Conservation (phyloP, 2,113 vertebrate species). For the Anarhynchus alexandrinus region DNA sequence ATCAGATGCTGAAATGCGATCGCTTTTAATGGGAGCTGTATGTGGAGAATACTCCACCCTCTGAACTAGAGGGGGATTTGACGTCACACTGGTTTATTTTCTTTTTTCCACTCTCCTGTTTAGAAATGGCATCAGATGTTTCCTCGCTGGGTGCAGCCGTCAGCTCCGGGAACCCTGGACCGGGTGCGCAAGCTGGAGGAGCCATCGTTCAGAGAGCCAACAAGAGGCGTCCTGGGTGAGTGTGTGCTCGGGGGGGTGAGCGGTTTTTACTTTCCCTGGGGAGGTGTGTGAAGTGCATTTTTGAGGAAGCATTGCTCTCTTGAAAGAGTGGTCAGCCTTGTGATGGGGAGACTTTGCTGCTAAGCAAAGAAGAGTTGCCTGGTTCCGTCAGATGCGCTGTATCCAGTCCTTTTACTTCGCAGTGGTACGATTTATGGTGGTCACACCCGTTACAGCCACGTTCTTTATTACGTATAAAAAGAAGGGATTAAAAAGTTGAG, state of each 20-base stretch:
- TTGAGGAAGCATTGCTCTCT: not conserved
- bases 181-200: slow-evolving; percentile 65
- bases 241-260: not conserved
- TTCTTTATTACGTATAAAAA: not conserved
- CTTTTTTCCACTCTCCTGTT: not conserved
- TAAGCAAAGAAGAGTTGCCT: not conserved
- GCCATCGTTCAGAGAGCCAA: slow-evolving; percentile 77
- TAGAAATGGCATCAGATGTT: slow-evolving; percentile 87
- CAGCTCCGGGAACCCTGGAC: slow-evolving; percentile 71
- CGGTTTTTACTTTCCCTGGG: rapidly evolving
- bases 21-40: not conserved
- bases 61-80: not conserved
- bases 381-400: not conserved
- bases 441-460: rapidly evolving
- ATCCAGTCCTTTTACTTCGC: not conserved
- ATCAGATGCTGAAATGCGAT: not conserved
- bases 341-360: not conserved
- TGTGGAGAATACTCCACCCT: rapidly evolving
- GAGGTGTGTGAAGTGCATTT: rapidly evolving
- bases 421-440: rapidly evolving
- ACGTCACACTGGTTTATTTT: rapidly evolving
- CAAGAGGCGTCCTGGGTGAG: slow-evolving; percentile 88
- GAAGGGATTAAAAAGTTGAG: not conserved
- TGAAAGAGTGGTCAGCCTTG: rapidly evolving
- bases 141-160: slow-evolving; percentile 76